phyloP scores from a whole-genome alignment of 2,888 invertebrate species.

The Toxonevra muliebris region DNA sequence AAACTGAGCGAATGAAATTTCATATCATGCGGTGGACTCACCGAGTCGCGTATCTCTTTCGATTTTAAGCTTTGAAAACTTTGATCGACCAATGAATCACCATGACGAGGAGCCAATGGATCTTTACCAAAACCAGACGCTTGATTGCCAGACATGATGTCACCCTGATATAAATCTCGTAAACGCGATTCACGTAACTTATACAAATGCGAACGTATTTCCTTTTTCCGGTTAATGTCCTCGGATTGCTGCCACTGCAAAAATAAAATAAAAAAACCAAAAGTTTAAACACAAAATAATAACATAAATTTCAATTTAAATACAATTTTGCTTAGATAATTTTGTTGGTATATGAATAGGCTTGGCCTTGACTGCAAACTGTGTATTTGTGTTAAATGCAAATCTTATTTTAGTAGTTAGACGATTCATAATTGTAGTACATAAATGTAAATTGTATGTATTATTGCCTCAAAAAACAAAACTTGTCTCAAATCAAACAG shows the following conservation, averaged over 20 bases:
- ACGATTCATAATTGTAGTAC: no score
- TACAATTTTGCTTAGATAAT: no score
- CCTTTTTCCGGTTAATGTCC: constrained; percentile 85
- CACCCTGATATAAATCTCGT: constrained; percentile 74
- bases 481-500: no score
- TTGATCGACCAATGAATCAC: constrained; percentile 78
- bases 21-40: constrained; percentile 73
- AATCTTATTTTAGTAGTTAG: no score
- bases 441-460: no score
- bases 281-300: neutral
- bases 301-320: no score
- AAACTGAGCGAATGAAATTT: constrained; percentile 59
- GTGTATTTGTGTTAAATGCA: no score
- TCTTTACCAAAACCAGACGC: constrained; percentile 64
- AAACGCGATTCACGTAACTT: constrained; percentile 82
- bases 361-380: no score
- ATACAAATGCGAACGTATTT: constrained; percentile 87
- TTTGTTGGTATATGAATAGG: no score
- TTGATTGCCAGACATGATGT: constrained; percentile 62
- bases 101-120: constrained; percentile 69
- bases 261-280: neutral
- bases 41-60: constrained; percentile 81
- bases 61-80: constrained; percentile 80
- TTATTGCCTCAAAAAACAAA: no score
- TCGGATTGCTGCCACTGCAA: constrained; percentile 87